Percentiles rank a stretch among this genome's conserved stretches.
These are phyloP conservation scores for Orientallactaga sibirica DNA, from an alignment of 2,797 vertebrate species.

Conservation along the genomic window DNA sequence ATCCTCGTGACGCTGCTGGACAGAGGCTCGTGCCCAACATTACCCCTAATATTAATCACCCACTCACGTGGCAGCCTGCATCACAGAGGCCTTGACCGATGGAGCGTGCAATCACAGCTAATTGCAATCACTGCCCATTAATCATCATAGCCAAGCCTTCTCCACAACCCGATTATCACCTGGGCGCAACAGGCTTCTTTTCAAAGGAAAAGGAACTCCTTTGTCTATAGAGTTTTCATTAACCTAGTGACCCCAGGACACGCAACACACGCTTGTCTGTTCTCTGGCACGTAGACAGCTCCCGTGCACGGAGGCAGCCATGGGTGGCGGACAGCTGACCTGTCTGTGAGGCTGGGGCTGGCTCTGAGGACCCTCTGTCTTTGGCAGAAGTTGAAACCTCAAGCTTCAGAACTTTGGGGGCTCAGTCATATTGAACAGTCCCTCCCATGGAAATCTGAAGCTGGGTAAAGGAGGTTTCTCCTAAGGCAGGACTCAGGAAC, in stretches of 20 bases:
- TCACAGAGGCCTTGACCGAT: constrained; percentile 29
- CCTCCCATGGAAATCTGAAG: neutral
- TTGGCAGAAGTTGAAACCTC: neutral
- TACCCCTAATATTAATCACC: neutral
- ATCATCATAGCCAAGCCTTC: neutral
- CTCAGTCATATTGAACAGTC: neutral
- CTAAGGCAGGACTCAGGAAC: neutral
- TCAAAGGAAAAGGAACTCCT: neutral
- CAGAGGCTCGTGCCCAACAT: neutral
- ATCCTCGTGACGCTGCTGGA: neutral
- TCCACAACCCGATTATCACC: constrained; percentile 13
- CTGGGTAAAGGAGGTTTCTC: neutral
- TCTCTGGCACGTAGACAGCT: constrained; percentile 24
- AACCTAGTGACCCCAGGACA: neutral
- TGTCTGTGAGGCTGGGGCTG: accelerated
- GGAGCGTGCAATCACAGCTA: neutral
- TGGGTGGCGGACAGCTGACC: neutral
- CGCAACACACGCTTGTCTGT: accelerated
- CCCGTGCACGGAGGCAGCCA: neutral
- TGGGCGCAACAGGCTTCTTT: neutral
- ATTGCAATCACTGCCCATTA: constrained; percentile 46
- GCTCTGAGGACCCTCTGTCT: neutral
- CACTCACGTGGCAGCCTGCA: neutral
- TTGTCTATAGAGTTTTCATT: neutral
- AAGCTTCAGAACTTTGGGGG: no score